Conservation (phyloP, 2,888 invertebrate genomes). For the Adelognathus sp. region DNA sequence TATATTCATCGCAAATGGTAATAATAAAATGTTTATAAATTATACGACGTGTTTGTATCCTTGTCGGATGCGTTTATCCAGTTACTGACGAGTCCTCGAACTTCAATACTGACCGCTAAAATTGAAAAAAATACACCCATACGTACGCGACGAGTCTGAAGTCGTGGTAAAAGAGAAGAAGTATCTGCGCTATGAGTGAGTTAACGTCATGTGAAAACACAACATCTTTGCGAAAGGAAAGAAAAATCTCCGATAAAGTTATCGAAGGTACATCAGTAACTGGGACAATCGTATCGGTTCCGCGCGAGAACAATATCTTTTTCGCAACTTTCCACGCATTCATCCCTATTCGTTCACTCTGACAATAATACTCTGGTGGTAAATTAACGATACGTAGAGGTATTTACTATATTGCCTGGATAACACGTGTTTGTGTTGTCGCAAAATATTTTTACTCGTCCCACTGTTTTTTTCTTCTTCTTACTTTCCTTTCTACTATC, state of each 20-base stretch:
- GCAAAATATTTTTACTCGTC: background rate
- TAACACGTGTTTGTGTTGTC: background rate
- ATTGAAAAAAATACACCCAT: background rate
- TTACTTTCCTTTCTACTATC: background rate
- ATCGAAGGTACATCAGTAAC: background rate
- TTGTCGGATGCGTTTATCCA: conserved; percentile 1
- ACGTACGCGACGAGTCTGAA: background rate
- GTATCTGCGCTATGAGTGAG: background rate
- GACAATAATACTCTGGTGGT: conserved; percentile 55
- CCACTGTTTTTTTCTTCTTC: background rate
- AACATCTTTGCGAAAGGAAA: background rate
- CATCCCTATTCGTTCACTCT: background rate
- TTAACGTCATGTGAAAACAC: background rate
- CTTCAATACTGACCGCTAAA: background rate
- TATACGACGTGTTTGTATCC: conserved; percentile 6
- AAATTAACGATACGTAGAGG: conserved; percentile 15
- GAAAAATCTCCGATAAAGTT: background rate
- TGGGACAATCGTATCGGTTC: background rate
- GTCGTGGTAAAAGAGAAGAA: background rate
- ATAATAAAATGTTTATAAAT: conserved; percentile 29
- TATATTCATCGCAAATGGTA: conserved; percentile 41
- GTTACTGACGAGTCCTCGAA: background rate
- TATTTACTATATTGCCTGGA: background rate
- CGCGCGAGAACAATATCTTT: background rate
- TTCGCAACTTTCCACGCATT: background rate